Conservation (phyloP, 2,113 vertebrate genomes). For the Connochaetes taurinus region DNA sequence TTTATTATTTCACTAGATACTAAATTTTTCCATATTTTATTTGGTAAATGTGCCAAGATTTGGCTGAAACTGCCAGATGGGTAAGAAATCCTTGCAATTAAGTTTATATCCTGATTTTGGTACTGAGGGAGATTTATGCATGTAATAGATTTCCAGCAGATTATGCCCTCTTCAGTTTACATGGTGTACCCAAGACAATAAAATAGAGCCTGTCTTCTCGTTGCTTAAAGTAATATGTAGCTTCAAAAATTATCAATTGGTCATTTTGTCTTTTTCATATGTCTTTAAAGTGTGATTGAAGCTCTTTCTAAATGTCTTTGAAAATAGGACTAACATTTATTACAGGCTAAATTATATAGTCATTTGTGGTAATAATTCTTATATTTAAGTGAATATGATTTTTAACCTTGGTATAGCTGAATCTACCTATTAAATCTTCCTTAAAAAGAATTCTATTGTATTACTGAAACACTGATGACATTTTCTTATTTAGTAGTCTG, state of each 20-base stretch:
- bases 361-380: constrained; percentile 32
- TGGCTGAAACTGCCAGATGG: not conserved
- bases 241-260: constrained; percentile 11
- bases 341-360: constrained; percentile 18
- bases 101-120: not conserved
- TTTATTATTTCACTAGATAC: constrained; percentile 7
- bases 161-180: not conserved
- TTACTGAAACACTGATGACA: constrained; percentile 18
- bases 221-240: constrained; percentile 14
- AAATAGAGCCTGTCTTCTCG: not conserved
- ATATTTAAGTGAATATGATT: not conserved
- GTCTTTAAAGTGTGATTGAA: constrained; percentile 32
- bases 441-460: constrained; percentile 13
- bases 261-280: not conserved
- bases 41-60: constrained; percentile 2
- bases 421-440: constrained; percentile 17
- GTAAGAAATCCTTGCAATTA: constrained; percentile 20
- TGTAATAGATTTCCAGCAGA: not conserved
- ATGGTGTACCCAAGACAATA: not conserved
- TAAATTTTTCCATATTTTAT: not conserved
- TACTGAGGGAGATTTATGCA: not conserved
- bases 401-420: constrained; percentile 5
- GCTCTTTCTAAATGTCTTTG: constrained; percentile 29
- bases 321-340: not conserved
- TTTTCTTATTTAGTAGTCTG: constrained; percentile 40